These are phyloP conservation scores for Cyclophora punctaria DNA, from an alignment of 2,888 invertebrate genomes.

Conservation along the genomic window DNA sequence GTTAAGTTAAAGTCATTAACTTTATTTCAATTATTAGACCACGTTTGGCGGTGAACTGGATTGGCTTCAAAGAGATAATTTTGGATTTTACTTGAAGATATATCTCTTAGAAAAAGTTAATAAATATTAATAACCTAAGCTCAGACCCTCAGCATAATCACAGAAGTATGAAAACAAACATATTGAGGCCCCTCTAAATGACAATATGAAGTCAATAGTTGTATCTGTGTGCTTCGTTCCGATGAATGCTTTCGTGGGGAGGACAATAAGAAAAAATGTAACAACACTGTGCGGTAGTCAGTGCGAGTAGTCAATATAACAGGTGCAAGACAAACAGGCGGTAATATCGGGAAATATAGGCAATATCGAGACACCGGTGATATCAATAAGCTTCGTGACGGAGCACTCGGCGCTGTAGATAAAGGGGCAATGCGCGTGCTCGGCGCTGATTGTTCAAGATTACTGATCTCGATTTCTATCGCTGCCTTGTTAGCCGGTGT, in stretches of 20 bases:
- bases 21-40: too few relatives aligned
- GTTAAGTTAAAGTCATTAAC: too few relatives aligned
- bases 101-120: too few relatives aligned
- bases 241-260: constrained; percentile 37
- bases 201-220: constrained; percentile 44
- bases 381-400: constrained; percentile 45
- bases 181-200: constrained; percentile 30
- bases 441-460: constrained; percentile 40
- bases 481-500: constrained; percentile 4
- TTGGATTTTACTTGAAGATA: too few relatives aligned
- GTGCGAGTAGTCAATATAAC: constrained; percentile 36
- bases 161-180: constrained; percentile 34
- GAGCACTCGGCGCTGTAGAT: constrained; percentile 31
- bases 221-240: constrained; percentile 34
- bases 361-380: constrained; percentile 19
- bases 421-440: constrained; percentile 43
- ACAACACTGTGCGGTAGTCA: constrained; percentile 31
- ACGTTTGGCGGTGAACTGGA: too few relatives aligned
- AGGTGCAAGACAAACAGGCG: constrained; percentile 56
- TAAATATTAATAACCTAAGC: too few relatives aligned
- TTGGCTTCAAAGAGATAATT: too few relatives aligned
- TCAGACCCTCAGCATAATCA: constrained; percentile 18
- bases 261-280: constrained; percentile 46
- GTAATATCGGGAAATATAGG: constrained; percentile 48
- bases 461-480: constrained; percentile 37